These are phyloP conservation scores for Xenopus borealis DNA, from an alignment of 2,113 vertebrate genomes.

Conservation along the genomic window DNA sequence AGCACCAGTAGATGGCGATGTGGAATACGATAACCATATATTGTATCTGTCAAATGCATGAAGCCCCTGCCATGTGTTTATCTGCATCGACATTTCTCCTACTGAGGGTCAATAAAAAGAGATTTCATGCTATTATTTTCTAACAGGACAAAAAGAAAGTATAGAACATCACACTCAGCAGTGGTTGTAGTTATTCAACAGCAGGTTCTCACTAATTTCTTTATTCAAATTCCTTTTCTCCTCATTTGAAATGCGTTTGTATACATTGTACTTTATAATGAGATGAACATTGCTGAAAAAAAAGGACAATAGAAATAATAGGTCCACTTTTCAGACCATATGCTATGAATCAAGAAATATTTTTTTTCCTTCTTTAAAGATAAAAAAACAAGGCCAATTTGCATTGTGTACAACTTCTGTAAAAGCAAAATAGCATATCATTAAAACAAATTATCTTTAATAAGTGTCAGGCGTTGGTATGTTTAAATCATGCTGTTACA, in stretches of 20 bases:
- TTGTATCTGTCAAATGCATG: background rate
- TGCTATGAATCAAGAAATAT: background rate
- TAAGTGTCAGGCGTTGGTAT: no score
- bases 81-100: constrained; percentile 28
- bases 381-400: background rate
- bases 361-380: background rate
- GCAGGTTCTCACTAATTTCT: background rate
- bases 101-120: constrained; percentile 28
- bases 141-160: background rate
- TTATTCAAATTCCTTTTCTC: background rate
- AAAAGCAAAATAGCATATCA: no score
- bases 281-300: background rate
- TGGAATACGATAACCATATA: constrained; percentile 7
- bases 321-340: background rate
- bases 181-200: background rate
- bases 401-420: background rate
- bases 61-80: constrained; percentile 15
- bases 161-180: background rate
- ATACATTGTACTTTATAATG: background rate
- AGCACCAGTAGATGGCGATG: constrained; percentile 33
- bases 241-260: background rate
- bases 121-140: background rate
- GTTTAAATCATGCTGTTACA: no score
- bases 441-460: no score
- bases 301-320: background rate